Conservation (phyloP, 2,888 invertebrate species). For the Ochlodes sylvanus region DNA sequence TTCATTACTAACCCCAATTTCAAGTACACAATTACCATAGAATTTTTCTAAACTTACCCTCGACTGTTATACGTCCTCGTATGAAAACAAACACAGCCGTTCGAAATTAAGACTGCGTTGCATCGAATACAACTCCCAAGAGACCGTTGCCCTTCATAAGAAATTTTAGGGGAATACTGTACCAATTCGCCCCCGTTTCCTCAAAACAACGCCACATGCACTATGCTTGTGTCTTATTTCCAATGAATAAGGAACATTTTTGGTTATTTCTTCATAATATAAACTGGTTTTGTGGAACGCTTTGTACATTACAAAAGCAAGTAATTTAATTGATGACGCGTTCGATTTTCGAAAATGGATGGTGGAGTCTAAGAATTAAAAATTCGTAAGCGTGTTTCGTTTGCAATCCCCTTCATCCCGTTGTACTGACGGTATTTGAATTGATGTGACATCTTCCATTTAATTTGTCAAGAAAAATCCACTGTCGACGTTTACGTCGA, state of each 20-base stretch:
- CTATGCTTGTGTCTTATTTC: constrained; percentile 38
- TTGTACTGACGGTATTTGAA: constrained; percentile 24
- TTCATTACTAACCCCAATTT: constrained; percentile 32
- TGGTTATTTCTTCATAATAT: not conserved
- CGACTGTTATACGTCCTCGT: constrained; percentile 50
- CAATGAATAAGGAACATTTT: constrained; percentile 38
- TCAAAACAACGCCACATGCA: constrained; percentile 30
- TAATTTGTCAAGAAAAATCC: constrained; percentile 30
- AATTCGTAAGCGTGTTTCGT: constrained; percentile 45
- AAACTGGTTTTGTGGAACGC: constrained; percentile 41
- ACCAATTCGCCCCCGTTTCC: constrained; percentile 54
- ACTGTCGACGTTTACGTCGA: not conserved
- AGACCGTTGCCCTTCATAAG: constrained; percentile 60
- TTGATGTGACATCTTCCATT: constrained; percentile 38
- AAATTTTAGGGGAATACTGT: constrained; percentile 62
- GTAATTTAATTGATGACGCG: constrained; percentile 83
- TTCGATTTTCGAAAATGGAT: constrained; percentile 79
- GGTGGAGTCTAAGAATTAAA: constrained; percentile 51
- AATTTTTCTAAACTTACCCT: constrained; percentile 29
- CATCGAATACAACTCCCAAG: constrained; percentile 64
- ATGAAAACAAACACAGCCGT: constrained; percentile 62
- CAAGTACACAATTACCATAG: constrained; percentile 33
- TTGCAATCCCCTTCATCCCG: constrained; percentile 38
- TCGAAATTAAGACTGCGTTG: constrained; percentile 63
- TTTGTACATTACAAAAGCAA: constrained; percentile 68